phyloP scores from a whole-genome alignment of 2,113 vertebrate genomes.

The Peromyscus maniculatus region DNA sequence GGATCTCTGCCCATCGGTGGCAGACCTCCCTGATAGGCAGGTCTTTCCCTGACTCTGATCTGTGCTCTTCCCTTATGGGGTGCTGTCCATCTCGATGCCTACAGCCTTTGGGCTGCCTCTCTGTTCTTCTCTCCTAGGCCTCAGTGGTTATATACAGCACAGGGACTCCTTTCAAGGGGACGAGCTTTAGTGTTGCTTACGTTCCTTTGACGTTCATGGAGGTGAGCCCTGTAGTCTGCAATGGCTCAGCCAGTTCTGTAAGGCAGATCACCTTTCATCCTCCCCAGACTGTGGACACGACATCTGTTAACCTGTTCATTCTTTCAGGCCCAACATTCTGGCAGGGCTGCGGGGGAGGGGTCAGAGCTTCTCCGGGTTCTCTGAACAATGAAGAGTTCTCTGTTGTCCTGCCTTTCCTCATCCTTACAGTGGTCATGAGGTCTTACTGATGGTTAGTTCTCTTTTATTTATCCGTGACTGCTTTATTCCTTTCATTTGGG shows the following conservation, averaged over 20 bases:
- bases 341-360: slow-evolving; percentile 49
- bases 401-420: background rate
- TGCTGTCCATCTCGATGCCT: background rate
- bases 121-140: background rate
- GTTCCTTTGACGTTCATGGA: slow-evolving; percentile 33
- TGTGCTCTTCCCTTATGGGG: background rate
- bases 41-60: background rate
- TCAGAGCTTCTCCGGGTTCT: slow-evolving; percentile 18
- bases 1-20: background rate
- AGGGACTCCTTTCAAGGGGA: background rate
- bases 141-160: background rate
- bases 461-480: background rate
- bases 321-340: slow-evolving; percentile 75
- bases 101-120: background rate
- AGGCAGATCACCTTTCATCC: background rate
- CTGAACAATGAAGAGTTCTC: slow-evolving; percentile 41
- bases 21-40: background rate
- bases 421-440: background rate
- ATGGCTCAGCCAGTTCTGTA: background rate
- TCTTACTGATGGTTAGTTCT: background rate
- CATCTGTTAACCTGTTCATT: slow-evolving; percentile 69
- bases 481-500: background rate
- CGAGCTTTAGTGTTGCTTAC: background rate
- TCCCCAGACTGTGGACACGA: background rate
- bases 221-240: background rate